Percentiles rank a stretch among this genome's conserved stretches.
These are phyloP conservation scores for Tragulus kanchil DNA, from an alignment of 2,113 vertebrate species.

Conservation along the genomic window DNA sequence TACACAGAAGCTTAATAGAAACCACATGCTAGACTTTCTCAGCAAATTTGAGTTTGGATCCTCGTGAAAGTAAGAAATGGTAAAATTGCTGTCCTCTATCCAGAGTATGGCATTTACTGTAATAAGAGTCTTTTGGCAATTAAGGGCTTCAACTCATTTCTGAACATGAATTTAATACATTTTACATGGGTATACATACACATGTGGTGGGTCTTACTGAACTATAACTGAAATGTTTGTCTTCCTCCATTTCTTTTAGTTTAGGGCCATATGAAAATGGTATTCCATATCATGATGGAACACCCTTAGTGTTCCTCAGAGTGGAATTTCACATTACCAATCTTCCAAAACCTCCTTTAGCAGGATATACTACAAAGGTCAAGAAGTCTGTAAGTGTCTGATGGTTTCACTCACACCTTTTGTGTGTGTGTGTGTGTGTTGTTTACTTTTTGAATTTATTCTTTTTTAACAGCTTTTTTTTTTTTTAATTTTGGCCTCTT, in stretches of 20 bases:
- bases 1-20: background rate
- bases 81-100: background rate
- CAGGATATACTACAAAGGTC: background rate
- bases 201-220: background rate
- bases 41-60: background rate
- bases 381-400: background rate
- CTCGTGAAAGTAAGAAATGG: background rate
- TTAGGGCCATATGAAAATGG: background rate
- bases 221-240: background rate
- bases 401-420: background rate
- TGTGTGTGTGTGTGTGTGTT: background rate
- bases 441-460: background rate
- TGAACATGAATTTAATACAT: background rate
- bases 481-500: background rate
- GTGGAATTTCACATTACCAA: background rate
- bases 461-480: too few species aligned
- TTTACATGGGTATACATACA: background rate
- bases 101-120: background rate
- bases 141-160: background rate
- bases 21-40: background rate
- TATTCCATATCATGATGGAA: background rate
- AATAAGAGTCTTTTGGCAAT: background rate
- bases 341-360: background rate
- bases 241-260: background rate
- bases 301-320: background rate